Evolutionary conservation across 2,888 invertebrate genomes (phyloP).

Genomic region (Xylocampa areola): DNA sequence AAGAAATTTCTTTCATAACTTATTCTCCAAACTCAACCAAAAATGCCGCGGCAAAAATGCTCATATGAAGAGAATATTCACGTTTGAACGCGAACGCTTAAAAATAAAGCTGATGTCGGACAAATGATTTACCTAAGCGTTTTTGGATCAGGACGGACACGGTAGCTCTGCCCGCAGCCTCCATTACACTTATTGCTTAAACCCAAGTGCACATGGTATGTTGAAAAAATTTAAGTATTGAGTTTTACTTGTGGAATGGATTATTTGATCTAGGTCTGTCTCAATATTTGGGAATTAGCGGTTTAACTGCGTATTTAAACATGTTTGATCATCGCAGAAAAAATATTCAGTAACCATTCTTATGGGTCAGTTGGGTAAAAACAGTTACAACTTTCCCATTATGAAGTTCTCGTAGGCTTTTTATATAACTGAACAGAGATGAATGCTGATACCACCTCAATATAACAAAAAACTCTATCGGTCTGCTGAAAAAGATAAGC

Average conservation of each 20-base stretch:
- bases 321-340: no score
- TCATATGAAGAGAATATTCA: conserved; percentile 8
- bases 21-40: conserved; percentile 5
- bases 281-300: neutral
- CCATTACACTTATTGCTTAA: conserved; percentile 65
- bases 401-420: no score
- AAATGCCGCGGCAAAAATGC: conserved; percentile 8
- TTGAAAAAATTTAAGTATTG: conserved; percentile 12
- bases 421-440: no score
- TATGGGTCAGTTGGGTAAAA: no score
- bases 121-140: conserved; percentile 61
- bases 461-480: no score
- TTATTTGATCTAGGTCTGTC: neutral
- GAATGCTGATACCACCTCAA: no score
- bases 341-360: no score
- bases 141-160: conserved; percentile 50
- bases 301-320: no score
- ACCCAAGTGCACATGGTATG: conserved; percentile 26
- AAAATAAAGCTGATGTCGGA: conserved; percentile 49
- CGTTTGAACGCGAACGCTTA: conserved; percentile 21
- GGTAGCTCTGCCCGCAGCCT: conserved; percentile 38
- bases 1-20: neutral
- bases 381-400: no score
- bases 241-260: neutral
- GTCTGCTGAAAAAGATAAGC: no score